Conservation (phyloP, 1,140 invertebrate genomes). For the Pemphigus obesinymphae region DNA sequence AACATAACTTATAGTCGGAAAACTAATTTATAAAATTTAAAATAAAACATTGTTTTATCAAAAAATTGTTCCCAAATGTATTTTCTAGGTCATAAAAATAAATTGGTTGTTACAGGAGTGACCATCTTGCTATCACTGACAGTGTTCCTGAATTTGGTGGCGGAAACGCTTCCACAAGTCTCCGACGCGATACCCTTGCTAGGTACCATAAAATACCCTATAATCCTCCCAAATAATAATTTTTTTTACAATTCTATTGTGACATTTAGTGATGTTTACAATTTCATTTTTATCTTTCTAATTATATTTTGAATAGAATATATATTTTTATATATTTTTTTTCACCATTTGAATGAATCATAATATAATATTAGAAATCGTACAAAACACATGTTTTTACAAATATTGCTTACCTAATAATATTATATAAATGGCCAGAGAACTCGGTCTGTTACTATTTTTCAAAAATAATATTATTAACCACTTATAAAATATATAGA, state of each 20-base stretch:
- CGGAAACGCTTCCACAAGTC: conserved; percentile 90
- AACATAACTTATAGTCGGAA: background rate
- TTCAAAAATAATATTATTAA: too few relatives aligned
- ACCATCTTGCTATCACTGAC: conserved; percentile 99
- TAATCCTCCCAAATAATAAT: conserved; percentile 26
- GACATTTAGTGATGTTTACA: conserved; percentile 32
- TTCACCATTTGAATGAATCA: conserved; percentile 35
- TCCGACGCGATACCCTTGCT: conserved; percentile 90
- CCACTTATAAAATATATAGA: too few relatives aligned
- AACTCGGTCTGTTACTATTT: too few relatives aligned
- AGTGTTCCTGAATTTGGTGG: conserved; percentile 96
- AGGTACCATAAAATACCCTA: conserved; percentile 59
- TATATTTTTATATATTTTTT: conserved; percentile 44
- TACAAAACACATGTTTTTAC: conserved; percentile 4
- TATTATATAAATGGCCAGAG: too few relatives aligned
- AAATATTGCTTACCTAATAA: too few relatives aligned
- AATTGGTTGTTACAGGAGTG: conserved; percentile 76
- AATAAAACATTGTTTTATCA: conserved; percentile 23
- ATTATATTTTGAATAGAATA: conserved; percentile 45
- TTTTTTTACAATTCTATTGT: conserved; percentile 15
- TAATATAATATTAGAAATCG: conserved; percentile 26
- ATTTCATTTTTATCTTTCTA: conserved; percentile 29
- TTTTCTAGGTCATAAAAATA: conserved; percentile 30
- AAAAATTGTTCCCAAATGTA: conserved; percentile 29
- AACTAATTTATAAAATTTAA: background rate